phyloP scores from a whole-genome alignment of 2,797 vertebrate species.

The Trachops cirrhosus region DNA sequence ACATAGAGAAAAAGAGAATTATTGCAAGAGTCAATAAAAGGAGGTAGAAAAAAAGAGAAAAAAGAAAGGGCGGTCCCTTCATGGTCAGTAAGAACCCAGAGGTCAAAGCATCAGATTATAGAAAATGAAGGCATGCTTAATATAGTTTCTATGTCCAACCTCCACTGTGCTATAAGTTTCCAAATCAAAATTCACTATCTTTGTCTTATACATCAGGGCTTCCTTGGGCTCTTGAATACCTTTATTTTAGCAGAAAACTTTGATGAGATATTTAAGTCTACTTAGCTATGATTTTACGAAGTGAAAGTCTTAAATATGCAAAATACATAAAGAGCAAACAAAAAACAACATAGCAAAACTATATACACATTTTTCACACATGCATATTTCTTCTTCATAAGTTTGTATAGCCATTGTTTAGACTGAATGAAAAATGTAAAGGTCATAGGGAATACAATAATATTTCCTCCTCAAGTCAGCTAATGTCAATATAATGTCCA shows the following conservation, averaged over 20 bases:
- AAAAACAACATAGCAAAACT: not conserved
- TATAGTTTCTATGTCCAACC: not conserved
- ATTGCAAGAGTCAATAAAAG: not conserved
- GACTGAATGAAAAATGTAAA: not conserved
- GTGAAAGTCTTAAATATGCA: not conserved
- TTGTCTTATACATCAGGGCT: not conserved
- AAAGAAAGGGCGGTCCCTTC: not conserved
- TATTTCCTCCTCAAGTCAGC: not conserved
- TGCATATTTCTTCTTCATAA: not conserved
- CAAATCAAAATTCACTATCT: not conserved
- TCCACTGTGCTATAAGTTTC: not conserved
- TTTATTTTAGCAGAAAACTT: not conserved
- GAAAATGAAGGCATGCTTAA: not conserved
- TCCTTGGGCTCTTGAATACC: not conserved
- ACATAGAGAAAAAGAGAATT: not conserved
- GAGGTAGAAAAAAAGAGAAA: not conserved
- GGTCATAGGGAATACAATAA: not conserved
- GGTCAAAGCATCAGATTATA: not conserved
- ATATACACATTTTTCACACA: not conserved
- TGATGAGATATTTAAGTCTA: not conserved
- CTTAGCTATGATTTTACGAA: not conserved
- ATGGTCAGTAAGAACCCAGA: not conserved
- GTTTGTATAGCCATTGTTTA: slow-evolving; percentile 17
- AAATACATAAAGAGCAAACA: not conserved
- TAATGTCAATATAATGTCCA: not conserved